phyloP scores from a whole-genome alignment of 1,140 invertebrate genomes.

The Caenorhabditis latens region DNA sequence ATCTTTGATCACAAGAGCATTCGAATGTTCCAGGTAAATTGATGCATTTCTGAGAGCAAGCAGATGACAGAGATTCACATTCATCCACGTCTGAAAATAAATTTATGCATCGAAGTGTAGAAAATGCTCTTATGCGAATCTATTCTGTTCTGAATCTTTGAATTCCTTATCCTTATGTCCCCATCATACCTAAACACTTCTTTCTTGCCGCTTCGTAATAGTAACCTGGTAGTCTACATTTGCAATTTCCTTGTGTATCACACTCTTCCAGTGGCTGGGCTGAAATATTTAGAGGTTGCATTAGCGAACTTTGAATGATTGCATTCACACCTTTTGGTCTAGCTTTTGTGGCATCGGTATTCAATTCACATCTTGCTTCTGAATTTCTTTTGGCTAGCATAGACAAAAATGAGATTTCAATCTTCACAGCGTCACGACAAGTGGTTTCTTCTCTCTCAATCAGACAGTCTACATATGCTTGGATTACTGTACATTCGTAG shows the following conservation, averaged over 20 bases:
- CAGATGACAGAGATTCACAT: constrained; percentile 69
- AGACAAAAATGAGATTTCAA: constrained; percentile 61
- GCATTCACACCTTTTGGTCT: constrained; percentile 25
- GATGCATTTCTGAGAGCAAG: constrained; percentile 78
- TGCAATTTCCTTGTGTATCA: constrained; percentile 62
- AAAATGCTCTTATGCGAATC: not conserved
- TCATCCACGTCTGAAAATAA: constrained; percentile 75
- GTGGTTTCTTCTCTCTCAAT: constrained; percentile 31
- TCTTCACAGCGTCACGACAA: constrained; percentile 57
- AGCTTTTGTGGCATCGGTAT: constrained; percentile 35
- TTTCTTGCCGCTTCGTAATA: constrained; percentile 59
- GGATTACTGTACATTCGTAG: constrained; percentile 61
- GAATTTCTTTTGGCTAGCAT: constrained; percentile 59
- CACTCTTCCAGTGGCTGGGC: constrained; percentile 58
- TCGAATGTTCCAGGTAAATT: constrained; percentile 79
- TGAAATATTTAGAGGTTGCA: not conserved
- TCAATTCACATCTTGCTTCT: constrained; percentile 52
- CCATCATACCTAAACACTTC: constrained; percentile 64
- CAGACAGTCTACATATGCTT: constrained; percentile 60
- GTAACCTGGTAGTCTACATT: constrained; percentile 59
- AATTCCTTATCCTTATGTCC: not conserved
- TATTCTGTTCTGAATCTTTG: not conserved
- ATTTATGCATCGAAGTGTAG: not conserved
- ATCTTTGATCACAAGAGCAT: constrained; percentile 78
- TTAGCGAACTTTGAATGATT: not conserved